Evolutionary conservation across 2,888 invertebrate species (phyloP).

Genomic region (Callyntrura guangdongensis): DNA sequence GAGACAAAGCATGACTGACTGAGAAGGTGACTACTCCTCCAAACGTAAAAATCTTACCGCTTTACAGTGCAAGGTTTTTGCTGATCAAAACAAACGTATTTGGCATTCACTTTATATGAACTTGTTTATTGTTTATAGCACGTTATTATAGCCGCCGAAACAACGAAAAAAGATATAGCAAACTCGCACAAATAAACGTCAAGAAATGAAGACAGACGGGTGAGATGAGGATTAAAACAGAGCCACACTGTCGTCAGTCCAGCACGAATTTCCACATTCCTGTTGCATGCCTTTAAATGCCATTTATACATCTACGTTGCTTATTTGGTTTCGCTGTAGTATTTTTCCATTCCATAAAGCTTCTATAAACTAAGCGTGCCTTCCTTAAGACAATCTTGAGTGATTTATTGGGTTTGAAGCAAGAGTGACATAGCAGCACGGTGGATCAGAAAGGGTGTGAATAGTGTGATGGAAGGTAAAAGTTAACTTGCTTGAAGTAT

Average conservation of each 20-base stretch:
- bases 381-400: conserved; percentile 54
- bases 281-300: conserved; percentile 42
- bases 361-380: conserved; percentile 12
- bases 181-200: conserved; percentile 44
- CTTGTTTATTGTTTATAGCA: not conserved
- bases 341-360: conserved; percentile 15
- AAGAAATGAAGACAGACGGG: conserved; percentile 67
- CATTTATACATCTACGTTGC: conserved; percentile 8
- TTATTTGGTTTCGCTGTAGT: conserved; percentile 31
- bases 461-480: conserved; percentile 15
- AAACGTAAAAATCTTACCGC: too few relatives aligned
- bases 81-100: too few relatives aligned
- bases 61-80: not conserved
- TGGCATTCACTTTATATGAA: too few relatives aligned
- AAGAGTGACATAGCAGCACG: conserved; percentile 66
- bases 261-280: conserved; percentile 49
- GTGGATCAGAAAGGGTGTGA: conserved; percentile 54
- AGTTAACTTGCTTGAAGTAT: not conserved
- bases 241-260: conserved; percentile 53
- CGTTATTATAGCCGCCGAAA: not conserved
- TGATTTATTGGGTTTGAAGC: conserved; percentile 73
- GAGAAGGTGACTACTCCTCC: not conserved
- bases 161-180: conserved; percentile 11
- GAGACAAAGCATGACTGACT: not conserved
- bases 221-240: conserved; percentile 64